Evolutionary conservation across 2,797 vertebrate species (phyloP), one percentile per base, ranked within the genome.

Genomic region (Dendrocincla fuliginosa): DNA sequence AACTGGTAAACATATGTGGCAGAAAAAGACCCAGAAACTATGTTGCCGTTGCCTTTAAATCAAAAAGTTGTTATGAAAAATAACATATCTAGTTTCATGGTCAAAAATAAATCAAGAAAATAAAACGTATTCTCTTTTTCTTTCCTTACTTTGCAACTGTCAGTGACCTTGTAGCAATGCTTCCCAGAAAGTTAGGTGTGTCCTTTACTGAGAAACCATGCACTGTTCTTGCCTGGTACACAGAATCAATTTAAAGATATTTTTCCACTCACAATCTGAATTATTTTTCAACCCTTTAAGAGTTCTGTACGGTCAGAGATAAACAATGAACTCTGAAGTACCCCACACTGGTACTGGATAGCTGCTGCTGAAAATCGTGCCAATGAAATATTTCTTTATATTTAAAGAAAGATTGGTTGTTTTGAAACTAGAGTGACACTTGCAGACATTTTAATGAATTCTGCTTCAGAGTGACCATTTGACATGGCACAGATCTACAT

Each of bases 101-200:
- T 82, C 13, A 70, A 84, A 95, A 89, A 89, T 86, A 81, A 84
- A 89, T 63, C 30, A 69, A 50, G 27, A 71, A 90, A 88, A 88
- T 67, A 67, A 94, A 86, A 61, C 42, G 13, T 3, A 33, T 82
- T 70, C 67, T 65, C 6, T 68, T 70, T 87, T 61, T 28, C 14
- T 49, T 87, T 60, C 74, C n/a, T 59, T 74, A 59, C 47, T 77
- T 89, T 81, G 64, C 53, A 85, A 52, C 30, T 85, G 65, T 35
- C 65, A 64, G 18, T 11, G 41, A 60, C 27, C 39, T 92, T 71
- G 68, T 24, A 83, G 63, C n/a, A 89, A 27, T 3, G 11, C 52
- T 92, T 82, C 78, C 39, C 67, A 77, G 67, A 89, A 89, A 71
- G 30, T 16, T 68, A 50, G 65, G 28, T 55, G 42, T 24, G 55